Base-by-base conservation (phyloP, 2,797 vertebrate genomes). In the Chromis chromis region DNA sequence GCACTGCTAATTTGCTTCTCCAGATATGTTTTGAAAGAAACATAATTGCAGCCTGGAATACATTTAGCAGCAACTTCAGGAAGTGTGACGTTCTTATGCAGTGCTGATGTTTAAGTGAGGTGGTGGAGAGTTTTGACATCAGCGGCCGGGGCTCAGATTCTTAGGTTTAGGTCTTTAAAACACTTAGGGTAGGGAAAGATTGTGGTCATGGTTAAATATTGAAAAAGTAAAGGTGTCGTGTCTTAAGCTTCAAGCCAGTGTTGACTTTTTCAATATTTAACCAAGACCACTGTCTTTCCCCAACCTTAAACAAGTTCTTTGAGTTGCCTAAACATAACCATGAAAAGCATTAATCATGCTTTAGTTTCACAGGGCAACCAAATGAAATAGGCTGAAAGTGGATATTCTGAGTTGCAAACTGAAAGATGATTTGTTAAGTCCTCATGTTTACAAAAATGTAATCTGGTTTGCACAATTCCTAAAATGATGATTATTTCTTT, bases 1-100 rank as follows among this genome's bases (percentile, higher is more conserved):
- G 0, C n/a, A 14, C 2, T 59, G n/a, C 21, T 74, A 33, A 31
- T 24, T 58, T 24, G 6, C 39, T 27, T 54, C 7, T 6, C 25
- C 52, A 54, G 52, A 54, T 54, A 54, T 54, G 49, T 54, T 60
- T 61, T 14, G 46, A 25, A 24, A 56, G 16, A 24, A 49, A 57
- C 24, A 48, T 44, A 66, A 46, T 22, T 28, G 21, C 27, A 36
- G 17, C 12, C 39, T 66, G 55, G 63, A 48, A 17, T 14, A 33
- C 1, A 5, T 74, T 24, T 36, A 27, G 19, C 14, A 42, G 14
- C 11, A 12, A 36, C 21, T 50, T 19, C 9, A 52, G 48, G 25
- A 33, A 49, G 13, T 31, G 14, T 28, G 33, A 40, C 36, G 4
- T 50, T 62, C 3, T 0, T 16, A 4, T 25, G 2, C 40, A 14